Percentiles rank a stretch among this genome's conserved stretches.
Conservation (phyloP, 2,888 invertebrate species). For the Andrena bucephala region DNA sequence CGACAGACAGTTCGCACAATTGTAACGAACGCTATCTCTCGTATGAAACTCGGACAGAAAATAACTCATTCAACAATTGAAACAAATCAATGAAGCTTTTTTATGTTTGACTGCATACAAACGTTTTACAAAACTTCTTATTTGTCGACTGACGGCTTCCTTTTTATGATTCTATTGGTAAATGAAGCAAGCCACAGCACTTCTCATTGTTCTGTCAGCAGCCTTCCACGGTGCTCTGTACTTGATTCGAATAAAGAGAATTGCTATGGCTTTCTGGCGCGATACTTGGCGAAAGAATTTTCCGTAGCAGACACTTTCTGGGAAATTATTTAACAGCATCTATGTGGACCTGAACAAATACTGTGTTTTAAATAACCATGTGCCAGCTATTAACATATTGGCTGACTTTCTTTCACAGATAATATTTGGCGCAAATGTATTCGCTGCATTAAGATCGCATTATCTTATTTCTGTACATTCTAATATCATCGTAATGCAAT, state of each 20-base stretch:
- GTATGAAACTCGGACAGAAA: slow-evolving; percentile 30
- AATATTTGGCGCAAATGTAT: slow-evolving; percentile 75
- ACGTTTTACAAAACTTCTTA: slow-evolving; percentile 32
- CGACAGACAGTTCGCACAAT: slow-evolving; percentile 9
- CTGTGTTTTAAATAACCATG: slow-evolving; percentile 63
- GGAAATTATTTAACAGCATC: slow-evolving; percentile 79
- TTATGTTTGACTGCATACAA: slow-evolving; percentile 31
- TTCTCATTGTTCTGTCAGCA: slow-evolving; percentile 22
- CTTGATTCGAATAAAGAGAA: slow-evolving; percentile 32
- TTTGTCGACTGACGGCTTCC: slow-evolving; percentile 64
- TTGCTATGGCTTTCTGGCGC: slow-evolving; percentile 67
- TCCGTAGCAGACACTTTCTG: slow-evolving; percentile 62
- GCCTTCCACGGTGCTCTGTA: background rate
- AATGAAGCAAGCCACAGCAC: slow-evolving; percentile 60
- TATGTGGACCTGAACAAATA: slow-evolving; percentile 74
- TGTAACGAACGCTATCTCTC: slow-evolving; percentile 14
- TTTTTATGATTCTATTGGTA: slow-evolving; percentile 47
- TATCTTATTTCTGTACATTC: background rate
- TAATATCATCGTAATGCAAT: background rate
- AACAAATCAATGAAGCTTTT: slow-evolving; percentile 9
- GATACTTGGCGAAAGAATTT: slow-evolving; percentile 45
- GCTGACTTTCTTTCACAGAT: slow-evolving; percentile 77
- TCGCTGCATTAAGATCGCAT: slow-evolving; percentile 55
- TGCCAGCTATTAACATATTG: slow-evolving; percentile 77
- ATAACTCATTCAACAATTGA: slow-evolving; percentile 16